Base-by-base conservation (phyloP, 2,888 invertebrate genomes). In the Xylophagus ater region DNA sequence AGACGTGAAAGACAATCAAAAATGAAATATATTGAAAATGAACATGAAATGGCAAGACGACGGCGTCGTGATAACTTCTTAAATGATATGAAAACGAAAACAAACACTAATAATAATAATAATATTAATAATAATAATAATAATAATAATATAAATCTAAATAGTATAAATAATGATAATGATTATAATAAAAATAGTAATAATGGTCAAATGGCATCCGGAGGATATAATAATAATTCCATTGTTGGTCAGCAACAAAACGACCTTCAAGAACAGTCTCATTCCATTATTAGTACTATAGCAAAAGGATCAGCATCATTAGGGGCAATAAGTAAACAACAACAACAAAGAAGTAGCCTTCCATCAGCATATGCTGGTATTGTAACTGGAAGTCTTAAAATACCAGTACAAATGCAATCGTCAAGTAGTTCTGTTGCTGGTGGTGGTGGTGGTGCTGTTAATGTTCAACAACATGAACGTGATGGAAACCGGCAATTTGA, bases 311-410 rank as follows among this genome's bases (percentile, higher is more conserved):
- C 36, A n/a, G n/a, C n/a, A n/a, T n/a, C n/a, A n/a, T n/a, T n/a
- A n/a, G n/a, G n/a, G 9, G 4, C 6, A 5, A 18, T 9, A n/a
- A 13, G 19, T 9, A 5, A 19, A 20, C 35, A 36, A 28, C 35
- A 36, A 26, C 26, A 24, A 19, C 28, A 28, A 20, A 7, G 7
- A 23, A 23, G 12, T 10, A 13, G 15, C 10, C 10, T 12, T 12
- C 9, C 7, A 28, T 28, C 28, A 12, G 10, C 28, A 28, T 10
- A 73, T 55, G 65, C 64, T 51, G 75, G 75, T 47, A 74, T 82
- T 40, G 81, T 87, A 51, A 84, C 82, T 1, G 87, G 85, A 1
- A 84, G 82, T 47, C 70, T 87, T 24, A 83, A 82, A 54, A 83
- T 87, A 66, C 83, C 85, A n/a, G 52, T 55, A 30, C 57, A 56